Evolutionary conservation across 1,140 invertebrate genomes (phyloP).

Genomic region (Phocides pigmalion): DNA sequence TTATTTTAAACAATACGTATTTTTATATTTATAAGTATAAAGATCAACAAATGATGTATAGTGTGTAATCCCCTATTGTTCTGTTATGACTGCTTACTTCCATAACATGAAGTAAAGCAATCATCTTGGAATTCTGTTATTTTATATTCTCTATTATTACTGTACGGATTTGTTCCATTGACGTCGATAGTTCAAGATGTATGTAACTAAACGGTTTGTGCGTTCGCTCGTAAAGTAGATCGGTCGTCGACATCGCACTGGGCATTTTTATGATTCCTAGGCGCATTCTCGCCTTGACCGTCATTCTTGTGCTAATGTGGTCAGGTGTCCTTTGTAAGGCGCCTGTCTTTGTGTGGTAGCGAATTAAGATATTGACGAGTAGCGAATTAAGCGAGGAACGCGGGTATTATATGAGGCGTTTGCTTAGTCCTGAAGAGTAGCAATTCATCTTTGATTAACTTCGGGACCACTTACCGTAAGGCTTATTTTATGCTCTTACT

Average conservation of each 20-base stretch:
- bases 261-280: constrained; percentile 31
- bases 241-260: constrained; percentile 23
- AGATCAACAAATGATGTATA: no score
- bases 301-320: constrained; percentile 34
- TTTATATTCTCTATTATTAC: background rate
- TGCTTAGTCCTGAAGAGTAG: no score
- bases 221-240: constrained; percentile 14
- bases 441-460: no score
- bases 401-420: no score
- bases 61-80: no score
- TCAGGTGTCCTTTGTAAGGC: constrained; percentile 23
- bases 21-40: no score
- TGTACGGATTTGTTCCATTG: constrained; percentile 1
- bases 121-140: background rate
- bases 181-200: background rate
- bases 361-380: background rate
- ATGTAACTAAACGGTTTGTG: background rate
- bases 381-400: background rate
- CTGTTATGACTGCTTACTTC: no score
- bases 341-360: background rate
- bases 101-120: no score
- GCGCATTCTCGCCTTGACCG: constrained; percentile 27
- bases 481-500: no score
- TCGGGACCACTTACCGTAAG: no score
- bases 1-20: no score